Evolutionary conservation across 2,113 vertebrate genomes (phyloP).

Genomic region (Passer montanus): DNA sequence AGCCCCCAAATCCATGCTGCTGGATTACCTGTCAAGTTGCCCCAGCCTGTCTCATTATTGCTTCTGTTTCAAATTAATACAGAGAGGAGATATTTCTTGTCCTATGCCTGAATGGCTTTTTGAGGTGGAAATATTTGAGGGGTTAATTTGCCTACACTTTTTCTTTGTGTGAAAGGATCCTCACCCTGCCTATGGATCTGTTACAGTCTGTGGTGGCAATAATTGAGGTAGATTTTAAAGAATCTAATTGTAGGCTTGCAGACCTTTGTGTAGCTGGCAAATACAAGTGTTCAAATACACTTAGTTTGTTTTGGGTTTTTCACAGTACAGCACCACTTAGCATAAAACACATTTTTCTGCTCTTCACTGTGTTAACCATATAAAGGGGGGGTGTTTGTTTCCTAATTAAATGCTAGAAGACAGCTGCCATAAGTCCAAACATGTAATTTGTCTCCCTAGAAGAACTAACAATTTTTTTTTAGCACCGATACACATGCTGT

Average conservation of each 20-base stretch:
- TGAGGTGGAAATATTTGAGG: not conserved
- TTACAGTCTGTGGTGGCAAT: not conserved
- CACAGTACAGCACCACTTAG: not conserved
- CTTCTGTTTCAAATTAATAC: not conserved
- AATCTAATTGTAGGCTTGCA: not conserved
- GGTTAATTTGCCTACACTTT: not conserved
- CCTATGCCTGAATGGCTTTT: not conserved
- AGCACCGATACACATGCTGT: not conserved
- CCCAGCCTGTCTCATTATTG: not conserved
- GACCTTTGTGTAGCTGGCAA: not conserved
- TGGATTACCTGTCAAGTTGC: not conserved
- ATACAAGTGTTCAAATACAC: not conserved
- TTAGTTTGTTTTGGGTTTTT: not conserved
- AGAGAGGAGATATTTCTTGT: not conserved
- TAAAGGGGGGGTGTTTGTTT: not conserved
- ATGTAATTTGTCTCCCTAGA: not conserved
- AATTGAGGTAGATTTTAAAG: not conserved
- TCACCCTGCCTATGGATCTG: not conserved
- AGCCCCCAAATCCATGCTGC: not conserved
- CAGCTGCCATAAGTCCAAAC: not conserved
- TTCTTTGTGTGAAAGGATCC: not conserved
- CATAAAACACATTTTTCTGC: not conserved
- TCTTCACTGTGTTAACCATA: not conserved
- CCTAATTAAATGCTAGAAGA: not conserved
- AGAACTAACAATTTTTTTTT: not conserved